Percentiles rank a stretch among this genome's conserved stretches.
phyloP scores from a whole-genome alignment of 2,797 vertebrate species.

The Takifugu rubripes region DNA sequence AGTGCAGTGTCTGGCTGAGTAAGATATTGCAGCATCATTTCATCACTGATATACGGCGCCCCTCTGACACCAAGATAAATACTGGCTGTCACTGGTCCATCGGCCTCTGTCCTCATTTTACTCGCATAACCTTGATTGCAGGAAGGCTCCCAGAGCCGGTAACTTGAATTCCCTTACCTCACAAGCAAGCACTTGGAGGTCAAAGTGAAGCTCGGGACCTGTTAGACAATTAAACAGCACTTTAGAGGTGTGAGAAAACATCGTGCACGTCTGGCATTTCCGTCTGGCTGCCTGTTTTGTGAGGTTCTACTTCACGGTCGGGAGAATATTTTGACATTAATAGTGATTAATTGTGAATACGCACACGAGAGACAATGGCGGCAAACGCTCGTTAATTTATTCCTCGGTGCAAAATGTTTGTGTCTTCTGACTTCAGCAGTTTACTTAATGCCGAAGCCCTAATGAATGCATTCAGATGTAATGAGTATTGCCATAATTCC shows the following conservation, averaged over 20 bases:
- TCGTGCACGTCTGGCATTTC: constrained; percentile 19
- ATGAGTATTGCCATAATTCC: constrained; percentile 40
- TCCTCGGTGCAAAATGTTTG: constrained; percentile 30
- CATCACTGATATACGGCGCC: constrained; percentile 73
- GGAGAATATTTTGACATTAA: constrained; percentile 32
- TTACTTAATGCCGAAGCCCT: constrained; percentile 39
- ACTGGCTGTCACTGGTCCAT: constrained; percentile 62
- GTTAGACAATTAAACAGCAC: constrained; percentile 32
- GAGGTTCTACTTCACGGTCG: constrained; percentile 8
- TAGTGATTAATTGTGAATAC: constrained; percentile 32
- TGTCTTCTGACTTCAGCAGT: constrained; percentile 30
- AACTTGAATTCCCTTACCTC: constrained; percentile 25
- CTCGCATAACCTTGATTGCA: constrained; percentile 74
- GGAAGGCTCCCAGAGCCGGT: constrained; percentile 39
- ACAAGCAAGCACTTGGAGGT: constrained; percentile 42
- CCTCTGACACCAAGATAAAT: constrained; percentile 73
- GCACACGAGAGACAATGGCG: constrained; percentile 9
- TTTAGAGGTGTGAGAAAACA: constrained; percentile 29
- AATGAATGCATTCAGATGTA: constrained; percentile 27
- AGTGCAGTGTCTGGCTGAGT: constrained; percentile 70
- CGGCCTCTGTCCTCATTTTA: constrained; percentile 66
- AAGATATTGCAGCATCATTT: constrained; percentile 75
- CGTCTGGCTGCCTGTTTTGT: constrained; percentile 19
- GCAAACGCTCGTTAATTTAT: constrained; percentile 31
- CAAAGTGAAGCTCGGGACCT: constrained; percentile 40